Percentiles rank a stretch among this genome's conserved stretches.
phyloP scores from a whole-genome alignment of 1,140 invertebrate genomes.

The Hesperophylax magnus region DNA sequence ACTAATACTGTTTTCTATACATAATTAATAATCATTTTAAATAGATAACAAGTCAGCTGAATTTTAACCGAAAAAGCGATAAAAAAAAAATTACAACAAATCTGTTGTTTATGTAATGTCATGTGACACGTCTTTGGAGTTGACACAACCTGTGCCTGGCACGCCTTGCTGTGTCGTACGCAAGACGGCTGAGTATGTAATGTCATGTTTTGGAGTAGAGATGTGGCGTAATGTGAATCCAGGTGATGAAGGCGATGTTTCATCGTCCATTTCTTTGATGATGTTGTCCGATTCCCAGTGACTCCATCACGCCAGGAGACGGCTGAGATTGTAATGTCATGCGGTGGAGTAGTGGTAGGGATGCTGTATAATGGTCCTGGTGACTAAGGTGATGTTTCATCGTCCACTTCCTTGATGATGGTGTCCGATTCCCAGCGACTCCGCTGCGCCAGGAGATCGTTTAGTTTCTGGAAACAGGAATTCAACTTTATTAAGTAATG shows the following conservation, averaged over 20 bases:
- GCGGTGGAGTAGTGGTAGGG: background rate
- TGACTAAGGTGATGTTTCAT: slow-evolving; percentile 71
- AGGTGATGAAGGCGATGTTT: slow-evolving; percentile 68
- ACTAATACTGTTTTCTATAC: no score
- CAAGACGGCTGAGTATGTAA: slow-evolving; percentile 72
- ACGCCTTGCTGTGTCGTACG: no score
- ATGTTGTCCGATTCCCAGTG: slow-evolving; percentile 74
- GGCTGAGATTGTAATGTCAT: slow-evolving; percentile 69
- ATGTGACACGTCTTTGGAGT: background rate
- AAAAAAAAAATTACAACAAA: background rate
- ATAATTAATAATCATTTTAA: no score
- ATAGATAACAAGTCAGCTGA: no score
- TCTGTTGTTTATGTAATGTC: background rate
- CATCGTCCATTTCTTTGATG: slow-evolving; percentile 74
- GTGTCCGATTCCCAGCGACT: slow-evolving; percentile 73
- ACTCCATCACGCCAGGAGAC: slow-evolving; percentile 69
- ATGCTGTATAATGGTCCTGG: background rate
- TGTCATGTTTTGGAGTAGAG: background rate
- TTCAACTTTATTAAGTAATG: background rate
- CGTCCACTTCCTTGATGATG: slow-evolving; percentile 74
- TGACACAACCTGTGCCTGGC: background rate
- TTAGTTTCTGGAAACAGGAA: slow-evolving; percentile 67
- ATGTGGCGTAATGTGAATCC: no score
- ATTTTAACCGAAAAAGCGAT: no score
- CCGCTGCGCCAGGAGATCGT: slow-evolving; percentile 70